Evolutionary conservation across 2,113 vertebrate genomes (phyloP), one percentile per base, ranked within the genome.

Genomic region (Bolborhynchus lineola): DNA sequence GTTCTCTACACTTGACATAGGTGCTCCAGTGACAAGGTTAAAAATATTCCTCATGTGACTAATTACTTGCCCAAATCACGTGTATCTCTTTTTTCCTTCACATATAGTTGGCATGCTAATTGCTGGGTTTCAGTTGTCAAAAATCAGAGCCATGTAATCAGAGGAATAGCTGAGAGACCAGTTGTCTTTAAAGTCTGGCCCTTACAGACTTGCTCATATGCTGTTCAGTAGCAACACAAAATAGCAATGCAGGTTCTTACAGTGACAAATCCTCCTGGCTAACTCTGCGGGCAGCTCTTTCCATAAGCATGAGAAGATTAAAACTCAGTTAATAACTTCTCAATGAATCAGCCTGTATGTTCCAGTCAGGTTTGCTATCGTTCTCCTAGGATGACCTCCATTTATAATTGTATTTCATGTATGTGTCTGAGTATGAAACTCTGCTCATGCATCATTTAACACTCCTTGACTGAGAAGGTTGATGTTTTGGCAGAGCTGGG

Each of bases 361-460:
- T 72, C 74, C 88, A 72, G 50, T 52, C 50, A 15, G 46, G 28
- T 70, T 97, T 53, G n/a, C 87, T 93, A 67, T 90, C 9, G 23
- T 85, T 97, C 97, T 95, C 90, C 93, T 86, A n/a, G 31, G 86
- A 92, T 96, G 88, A 96, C 83, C 72, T 95, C 95, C 83, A 84
- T 92, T 93, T 67, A 86, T 64, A 21, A 87, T 94, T 97, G 95
- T 90, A 91, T 95, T 97, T 96, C 21, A 29, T 85, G 52, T 94
- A 72, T 96, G 82, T 91, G 63, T 93, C 90, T 94, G 94, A 91
- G 49, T 57, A 60, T 65, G 47, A 96, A 91, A 44, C 42, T 31
- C 24, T 50, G 75, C 77, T 97, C 76, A 21, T 89, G 94, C 42
- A 20, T 97, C 93, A 94, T 62, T 95, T 94, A 96, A 91, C 72